Evolutionary conservation across 2,797 vertebrate species (phyloP), one percentile per base, ranked within the genome.

Genomic region (Clarias pachynema): DNA sequence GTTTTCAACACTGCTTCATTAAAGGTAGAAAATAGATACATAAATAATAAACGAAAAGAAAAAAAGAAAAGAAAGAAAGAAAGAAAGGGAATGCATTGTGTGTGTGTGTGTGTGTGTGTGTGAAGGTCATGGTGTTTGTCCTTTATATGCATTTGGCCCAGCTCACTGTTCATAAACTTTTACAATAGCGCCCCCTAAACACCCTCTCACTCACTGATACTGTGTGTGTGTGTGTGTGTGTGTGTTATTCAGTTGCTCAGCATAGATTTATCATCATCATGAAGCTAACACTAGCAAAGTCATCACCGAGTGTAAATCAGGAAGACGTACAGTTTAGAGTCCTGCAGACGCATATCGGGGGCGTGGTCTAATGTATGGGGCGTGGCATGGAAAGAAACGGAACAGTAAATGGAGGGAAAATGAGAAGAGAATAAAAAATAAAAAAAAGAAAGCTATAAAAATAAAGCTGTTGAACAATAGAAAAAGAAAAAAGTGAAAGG

Each of bases 1-100:
- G 44, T 74, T 74, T 74, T 74, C 49, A 74, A 26, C 72, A 53
- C 8, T 18, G 72, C 49, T 75, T 75, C 72, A 75, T 75, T 74
- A 56, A 75, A 56, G 72, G n/a, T 56, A 74, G n/a, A 53, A 53
- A 74, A 74, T 74, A 74, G 44, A 74, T 18, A 53, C 72, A 74
- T 74, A 74, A 74, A 74, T 63, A 40, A 65, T 40, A 63, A 40
- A 79, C 60, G 40, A 26, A 80, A 62, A 65, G 62, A 80, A 49
- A 80, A 49, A 66, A 62, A 80, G 60, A 66, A 80, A 26, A 49
- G 6, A 80, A 49, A 80, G 16, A 65, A 65, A 65, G n/a, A 26
- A 44, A 5, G 37, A 49, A n/a, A 49, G 5, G 49, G 56, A 75
- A 56, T 56, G 70, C 24, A 12, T 12, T 40, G 69, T 44, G 20